Base-by-base conservation (phyloP, 2,797 vertebrate species). In the Alosa sapidissima region DNA sequence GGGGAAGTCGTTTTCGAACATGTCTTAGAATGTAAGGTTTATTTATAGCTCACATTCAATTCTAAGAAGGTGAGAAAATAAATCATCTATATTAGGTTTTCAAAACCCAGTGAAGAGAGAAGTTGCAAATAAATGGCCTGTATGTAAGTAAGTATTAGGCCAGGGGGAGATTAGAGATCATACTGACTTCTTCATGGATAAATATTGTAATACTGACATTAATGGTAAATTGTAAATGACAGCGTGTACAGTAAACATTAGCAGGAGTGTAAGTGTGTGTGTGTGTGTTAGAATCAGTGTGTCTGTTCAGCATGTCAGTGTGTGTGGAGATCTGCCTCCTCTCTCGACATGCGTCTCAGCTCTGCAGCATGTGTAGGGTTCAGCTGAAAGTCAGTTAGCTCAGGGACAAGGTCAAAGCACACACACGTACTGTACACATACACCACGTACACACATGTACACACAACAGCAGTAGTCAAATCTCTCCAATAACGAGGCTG, bases 311-410 rank as follows among this genome's bases (percentile, higher is more conserved):
- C n/a, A 24, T 62, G n/a, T 62, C 8, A 62, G 58, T 21, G n/a
- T 62, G 58, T 24, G 9, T 62, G 58, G 81, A 33, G 14, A 36
- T 85, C 33, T 68, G 84, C 36, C 36, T 21, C 72, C 41, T 78
- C 3, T 78, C 72, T 78, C 36, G 72, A 78, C 19, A 21, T 78
- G 72, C 16, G 16, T 21, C 51, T 62, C n/a, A 81, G 60, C 21
- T 81, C 84, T 52, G 81, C 84, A 68, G 86, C 90, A 91, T 89
- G 91, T 93, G 92, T 90, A 92, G 89, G 90, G 92, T 91, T 94
- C 94, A 95, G 94, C 84, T 92, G 93, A 95, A 90, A 95, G 92
- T 92, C 91, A 87, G 92, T 95, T 93, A 95, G 89, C 92, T 94
- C 93, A 94, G 94, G 93, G 84, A 91, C 92, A 95, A 95, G 90